Base-by-base conservation (phyloP, 2,888 invertebrate species). In the Sarcophaga caerulescens region DNA sequence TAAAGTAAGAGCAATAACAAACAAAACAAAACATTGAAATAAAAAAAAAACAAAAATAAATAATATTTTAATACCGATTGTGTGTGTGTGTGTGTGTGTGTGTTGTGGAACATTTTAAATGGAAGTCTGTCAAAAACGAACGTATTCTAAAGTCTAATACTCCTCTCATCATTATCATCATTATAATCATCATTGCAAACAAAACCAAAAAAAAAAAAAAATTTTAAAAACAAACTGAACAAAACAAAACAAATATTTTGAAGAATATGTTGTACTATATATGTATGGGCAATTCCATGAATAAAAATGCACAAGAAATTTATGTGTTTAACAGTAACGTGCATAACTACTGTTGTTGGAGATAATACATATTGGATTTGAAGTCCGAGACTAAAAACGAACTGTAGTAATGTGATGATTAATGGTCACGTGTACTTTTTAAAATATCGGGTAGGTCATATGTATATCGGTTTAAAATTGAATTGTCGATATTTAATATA, bases 101-200 rank as follows among this genome's bases (percentile, higher is more conserved):
- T 52, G 52, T 52, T 12, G 12, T 52, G 52, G 17, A 52, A 2
- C 2, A 52, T 52, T 69, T 69, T 68, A 59, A 52, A 59, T 17
- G 17, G 73, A 81, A 59, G 60, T 71, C 68, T 19, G 11, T 52
- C 2, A 52, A 17, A 70, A n/a, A 25, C 52, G 45, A 45, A 69
- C 60, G 60, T 71, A 74, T 81, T 85, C 85, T 84, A 65, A 79
- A 84, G 70, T 84, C 79, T 84, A 79, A 84, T 71, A 52, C 79
- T 84, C n/a, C 23, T 77, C 82, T 82, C 82, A 66, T 76, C 82
- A 77, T 81, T 66, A 59, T 80, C 45, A 74, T 66, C 78, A 84
- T 69, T 68, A 73, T 47, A 79, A 35, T 35, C 35, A 35, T 35
- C 78, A 45, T 69, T 77, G 59, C 44, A 63, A 23, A 79, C 23